phyloP scores from a whole-genome alignment of 2,888 invertebrate genomes.

The Netelia inedita region DNA sequence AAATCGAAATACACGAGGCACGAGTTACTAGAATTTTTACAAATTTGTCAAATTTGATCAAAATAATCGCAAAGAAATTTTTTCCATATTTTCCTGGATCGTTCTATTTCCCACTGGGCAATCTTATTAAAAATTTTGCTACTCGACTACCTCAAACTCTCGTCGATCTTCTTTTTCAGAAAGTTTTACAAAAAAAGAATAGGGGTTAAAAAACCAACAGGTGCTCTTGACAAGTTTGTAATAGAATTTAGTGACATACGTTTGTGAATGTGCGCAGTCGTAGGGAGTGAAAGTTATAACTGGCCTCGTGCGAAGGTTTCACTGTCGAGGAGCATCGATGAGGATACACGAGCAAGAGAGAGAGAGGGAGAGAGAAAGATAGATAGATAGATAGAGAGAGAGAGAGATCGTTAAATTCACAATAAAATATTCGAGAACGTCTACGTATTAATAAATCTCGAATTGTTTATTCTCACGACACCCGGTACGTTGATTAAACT shows the following conservation, averaged over 20 bases:
- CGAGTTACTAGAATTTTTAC: too few relatives aligned
- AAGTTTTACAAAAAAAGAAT: not conserved
- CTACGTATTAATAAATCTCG: too few relatives aligned
- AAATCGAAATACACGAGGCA: not conserved
- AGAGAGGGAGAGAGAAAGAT: not conserved
- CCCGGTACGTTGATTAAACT: too few relatives aligned
- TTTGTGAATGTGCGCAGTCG: not conserved
- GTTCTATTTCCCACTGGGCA: not conserved
- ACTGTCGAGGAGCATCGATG: slow-evolving; percentile 29
- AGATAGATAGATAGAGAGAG: not conserved
- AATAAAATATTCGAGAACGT: not conserved
- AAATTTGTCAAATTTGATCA: not conserved
- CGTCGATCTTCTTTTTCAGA: not conserved
- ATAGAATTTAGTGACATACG: slow-evolving; percentile 43
- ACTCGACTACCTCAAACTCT: not conserved
- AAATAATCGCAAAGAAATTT: not conserved
- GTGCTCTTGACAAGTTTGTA: slow-evolving; percentile 34
- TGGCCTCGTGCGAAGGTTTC: slow-evolving; percentile 6
- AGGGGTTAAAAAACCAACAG: not conserved
- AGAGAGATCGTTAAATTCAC: not conserved
- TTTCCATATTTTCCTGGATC: not conserved
- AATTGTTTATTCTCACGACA: too few relatives aligned
- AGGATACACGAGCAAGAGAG: slow-evolving; percentile 1
- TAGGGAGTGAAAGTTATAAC: slow-evolving; percentile 45
- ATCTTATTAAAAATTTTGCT: not conserved